Conservation (phyloP, 2,113 vertebrate genomes). For the Pelodiscus sinensis region DNA sequence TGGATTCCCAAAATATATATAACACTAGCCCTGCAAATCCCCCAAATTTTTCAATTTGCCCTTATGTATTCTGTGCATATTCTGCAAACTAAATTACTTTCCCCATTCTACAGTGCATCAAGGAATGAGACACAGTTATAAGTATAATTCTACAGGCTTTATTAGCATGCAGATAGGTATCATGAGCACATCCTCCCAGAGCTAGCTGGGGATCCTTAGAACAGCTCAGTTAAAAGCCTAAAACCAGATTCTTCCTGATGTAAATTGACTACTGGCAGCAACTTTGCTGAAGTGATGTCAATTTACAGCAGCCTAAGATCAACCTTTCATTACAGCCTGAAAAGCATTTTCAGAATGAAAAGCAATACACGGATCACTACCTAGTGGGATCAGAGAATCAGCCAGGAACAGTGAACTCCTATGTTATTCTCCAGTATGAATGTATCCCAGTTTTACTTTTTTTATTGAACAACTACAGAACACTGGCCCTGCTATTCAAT, state of each 20-base stretch:
- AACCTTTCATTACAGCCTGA: neutral
- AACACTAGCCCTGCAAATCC: neutral
- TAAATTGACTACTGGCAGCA: neutral
- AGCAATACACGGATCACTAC: neutral
- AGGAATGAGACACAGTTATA: neutral
- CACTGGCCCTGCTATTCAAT: neutral
- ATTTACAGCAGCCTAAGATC: neutral
- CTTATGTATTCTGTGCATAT: neutral
- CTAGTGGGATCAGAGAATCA: neutral
- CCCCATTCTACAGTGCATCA: neutral
- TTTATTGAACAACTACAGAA: neutral
- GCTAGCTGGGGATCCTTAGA: neutral
- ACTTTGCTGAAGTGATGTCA: neutral
- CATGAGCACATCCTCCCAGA: neutral
- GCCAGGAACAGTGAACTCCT: neutral
- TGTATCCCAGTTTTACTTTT: neutral
- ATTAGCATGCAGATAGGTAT: neutral
- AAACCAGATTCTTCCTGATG: neutral
- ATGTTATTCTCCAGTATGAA: neutral
- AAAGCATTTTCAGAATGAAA: neutral
- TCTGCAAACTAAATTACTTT: neutral
- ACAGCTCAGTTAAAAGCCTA: neutral
- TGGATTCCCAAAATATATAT: accelerated
- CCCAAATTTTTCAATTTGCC: neutral
- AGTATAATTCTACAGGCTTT: neutral